Conservation (phyloP, 2,113 vertebrate species). For the Bungarus multicinctus region DNA sequence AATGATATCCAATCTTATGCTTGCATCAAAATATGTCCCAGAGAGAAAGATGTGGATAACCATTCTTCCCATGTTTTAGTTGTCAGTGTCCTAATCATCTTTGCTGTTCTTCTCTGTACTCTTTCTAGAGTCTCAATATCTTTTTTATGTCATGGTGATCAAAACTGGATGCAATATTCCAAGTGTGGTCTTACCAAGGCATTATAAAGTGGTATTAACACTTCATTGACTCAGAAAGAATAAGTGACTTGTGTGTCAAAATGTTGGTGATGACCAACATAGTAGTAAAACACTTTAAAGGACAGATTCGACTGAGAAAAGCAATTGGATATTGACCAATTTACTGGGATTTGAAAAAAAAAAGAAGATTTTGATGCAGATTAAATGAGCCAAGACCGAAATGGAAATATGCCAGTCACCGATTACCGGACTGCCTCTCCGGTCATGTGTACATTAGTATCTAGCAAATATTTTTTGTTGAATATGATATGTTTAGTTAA, state of each 20-base stretch:
- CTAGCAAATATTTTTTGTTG: not conserved
- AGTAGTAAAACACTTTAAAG: not conserved
- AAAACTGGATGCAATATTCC: not conserved
- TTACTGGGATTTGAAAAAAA: not conserved
- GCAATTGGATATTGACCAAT: not conserved
- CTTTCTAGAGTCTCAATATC: not conserved
- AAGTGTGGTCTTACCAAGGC: not conserved
- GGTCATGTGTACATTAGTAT: too few relatives aligned
- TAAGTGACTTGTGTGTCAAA: not conserved
- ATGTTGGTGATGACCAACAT: not conserved
- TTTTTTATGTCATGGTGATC: not conserved
- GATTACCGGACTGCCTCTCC: not conserved
- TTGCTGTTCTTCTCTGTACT: not conserved
- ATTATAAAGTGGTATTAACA: not conserved
- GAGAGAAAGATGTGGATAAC: not conserved
- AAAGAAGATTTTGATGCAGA: not conserved
- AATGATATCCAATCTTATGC: not conserved
- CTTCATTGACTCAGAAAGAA: not conserved
- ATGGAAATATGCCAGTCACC: not conserved
- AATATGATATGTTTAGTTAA: not conserved
- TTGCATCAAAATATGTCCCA: not conserved
- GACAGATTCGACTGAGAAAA: not conserved
- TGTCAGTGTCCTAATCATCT: not conserved
- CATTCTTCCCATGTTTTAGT: not conserved
- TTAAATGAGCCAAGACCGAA: not conserved